These are phyloP conservation scores for Helogale parvula DNA, from an alignment of 2,113 vertebrate species.

Conservation along the genomic window DNA sequence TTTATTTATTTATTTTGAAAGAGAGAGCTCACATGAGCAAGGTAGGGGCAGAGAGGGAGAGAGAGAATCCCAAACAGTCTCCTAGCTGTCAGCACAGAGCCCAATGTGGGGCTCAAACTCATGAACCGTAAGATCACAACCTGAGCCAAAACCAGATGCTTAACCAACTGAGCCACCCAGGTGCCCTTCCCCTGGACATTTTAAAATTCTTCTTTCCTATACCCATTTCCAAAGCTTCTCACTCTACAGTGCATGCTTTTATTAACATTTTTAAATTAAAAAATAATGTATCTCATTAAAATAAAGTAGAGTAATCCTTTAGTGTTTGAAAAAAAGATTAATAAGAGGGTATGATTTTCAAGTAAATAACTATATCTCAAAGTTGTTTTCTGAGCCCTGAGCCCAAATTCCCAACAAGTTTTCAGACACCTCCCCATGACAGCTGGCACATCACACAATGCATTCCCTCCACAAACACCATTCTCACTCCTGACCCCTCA, in stretches of 20 bases:
- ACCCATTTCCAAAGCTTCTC: neutral
- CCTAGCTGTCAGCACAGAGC: no score
- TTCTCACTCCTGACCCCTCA: neutral
- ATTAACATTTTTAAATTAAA: neutral
- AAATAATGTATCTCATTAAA: constrained; percentile 4
- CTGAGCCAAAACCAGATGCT: no score
- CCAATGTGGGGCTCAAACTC: no score
- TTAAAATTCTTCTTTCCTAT: neutral
- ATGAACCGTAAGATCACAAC: no score
- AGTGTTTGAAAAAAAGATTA: neutral
- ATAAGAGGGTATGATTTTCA: neutral
- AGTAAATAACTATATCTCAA: neutral
- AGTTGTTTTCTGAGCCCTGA: neutral
- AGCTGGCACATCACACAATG: neutral
- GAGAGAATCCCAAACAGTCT: no score
- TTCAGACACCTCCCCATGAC: neutral
- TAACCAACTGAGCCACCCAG: no score
- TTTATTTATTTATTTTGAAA: no score
- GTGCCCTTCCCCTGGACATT: neutral
- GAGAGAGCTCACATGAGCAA: no score
- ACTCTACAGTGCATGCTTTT: neutral
- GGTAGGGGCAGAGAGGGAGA: no score
- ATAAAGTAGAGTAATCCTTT: neutral
- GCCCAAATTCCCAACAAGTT: neutral
- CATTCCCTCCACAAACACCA: neutral